A percentile compares a stretch with the other conserved stretches of the same genome.
phyloP scores from a whole-genome alignment of 2,888 invertebrate species.

The Caenorhabditis sp. region DNA sequence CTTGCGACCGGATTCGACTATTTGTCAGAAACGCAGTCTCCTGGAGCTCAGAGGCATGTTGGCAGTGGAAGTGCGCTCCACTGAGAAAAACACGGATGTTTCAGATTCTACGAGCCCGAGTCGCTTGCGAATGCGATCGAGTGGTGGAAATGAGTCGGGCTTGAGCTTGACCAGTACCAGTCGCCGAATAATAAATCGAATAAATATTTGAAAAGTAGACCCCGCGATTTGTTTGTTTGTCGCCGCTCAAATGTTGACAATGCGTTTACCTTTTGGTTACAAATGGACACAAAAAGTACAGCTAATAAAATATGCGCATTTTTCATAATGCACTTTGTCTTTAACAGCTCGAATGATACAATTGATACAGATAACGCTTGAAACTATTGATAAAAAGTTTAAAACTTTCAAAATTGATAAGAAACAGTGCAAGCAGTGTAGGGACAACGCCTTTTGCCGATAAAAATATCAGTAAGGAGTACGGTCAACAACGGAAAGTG shows the following conservation, averaged over 20 bases:
- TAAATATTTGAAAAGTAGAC: conserved; percentile 36
- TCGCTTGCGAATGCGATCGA: conserved; percentile 50
- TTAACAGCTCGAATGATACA: too few relatives aligned
- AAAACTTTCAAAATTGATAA: background rate
- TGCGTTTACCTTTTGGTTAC: conserved; percentile 22
- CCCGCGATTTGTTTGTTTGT: conserved; percentile 21
- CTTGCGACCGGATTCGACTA: conserved; percentile 46
- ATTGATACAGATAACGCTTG: too few relatives aligned
- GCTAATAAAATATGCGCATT: conserved; percentile 8
- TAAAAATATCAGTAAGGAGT: background rate
- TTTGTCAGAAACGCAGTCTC: conserved; percentile 58
- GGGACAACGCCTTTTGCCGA: too few relatives aligned
- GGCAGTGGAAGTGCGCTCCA: too few relatives aligned
- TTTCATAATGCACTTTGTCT: too few relatives aligned
- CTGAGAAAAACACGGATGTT: background rate
- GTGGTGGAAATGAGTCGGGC: conserved; percentile 34
- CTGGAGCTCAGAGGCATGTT: conserved; percentile 60
- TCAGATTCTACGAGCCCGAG: conserved; percentile 43
- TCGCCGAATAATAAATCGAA: conserved; percentile 5
- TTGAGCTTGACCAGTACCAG: conserved; percentile 35
- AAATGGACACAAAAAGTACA: background rate
- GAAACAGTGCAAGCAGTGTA: too few relatives aligned
- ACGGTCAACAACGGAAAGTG: conserved; percentile 12
- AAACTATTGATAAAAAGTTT: background rate
- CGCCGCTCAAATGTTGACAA: conserved; percentile 28